Evolutionary conservation across 2,797 vertebrate species (phyloP), one percentile per base, ranked within the genome.

Genomic region (Holocentrus rufus): DNA sequence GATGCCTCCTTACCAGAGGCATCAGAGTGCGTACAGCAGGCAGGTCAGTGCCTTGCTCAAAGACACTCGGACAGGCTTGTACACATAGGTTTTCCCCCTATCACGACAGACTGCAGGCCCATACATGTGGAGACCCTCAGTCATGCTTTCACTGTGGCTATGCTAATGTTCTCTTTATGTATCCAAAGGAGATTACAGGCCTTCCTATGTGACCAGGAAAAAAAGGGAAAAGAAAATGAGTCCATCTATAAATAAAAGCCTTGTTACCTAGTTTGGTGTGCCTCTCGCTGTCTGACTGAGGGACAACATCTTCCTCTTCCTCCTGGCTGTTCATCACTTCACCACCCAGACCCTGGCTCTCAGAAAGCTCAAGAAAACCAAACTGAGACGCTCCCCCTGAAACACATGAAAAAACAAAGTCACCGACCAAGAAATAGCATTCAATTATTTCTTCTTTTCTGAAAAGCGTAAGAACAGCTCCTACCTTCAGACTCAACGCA

Each of bases 281-380:
- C 55, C 47, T 88, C 76, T 89, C 79, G 9, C 44, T 49, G 27
- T 87, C 89, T 39, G 86, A 44, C 30, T 72, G 79, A 52, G 63
- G 68, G 5, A 20, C 18, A 13, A 57, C 2, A 22, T 71, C 60
- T 3, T 53, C 69, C 20, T 80, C 71, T 9, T 79, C 79, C 60
- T 83, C 77, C 59, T 79, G 86, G 65, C 76, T 83, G 74, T 83
- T 85, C 25, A 53, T 61, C 18, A 18, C 69, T 18, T 88, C 88
- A 11, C 84, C 90, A 11, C 91, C 89, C 18, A 95, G 73, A 83
- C 95, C 94, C 89, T 99, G 96, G 89, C 95, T 97, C 90, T 97
- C 95, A 0, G 97, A 98, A 2, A 99, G 94, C 89, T 95, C 95
- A 5, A 98, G 88, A 54, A 94, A 91, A 44, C 93, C 95, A 69